Evolutionary conservation across 2,113 vertebrate genomes (phyloP).

Genomic region (Himantopus leucocephalus): DNA sequence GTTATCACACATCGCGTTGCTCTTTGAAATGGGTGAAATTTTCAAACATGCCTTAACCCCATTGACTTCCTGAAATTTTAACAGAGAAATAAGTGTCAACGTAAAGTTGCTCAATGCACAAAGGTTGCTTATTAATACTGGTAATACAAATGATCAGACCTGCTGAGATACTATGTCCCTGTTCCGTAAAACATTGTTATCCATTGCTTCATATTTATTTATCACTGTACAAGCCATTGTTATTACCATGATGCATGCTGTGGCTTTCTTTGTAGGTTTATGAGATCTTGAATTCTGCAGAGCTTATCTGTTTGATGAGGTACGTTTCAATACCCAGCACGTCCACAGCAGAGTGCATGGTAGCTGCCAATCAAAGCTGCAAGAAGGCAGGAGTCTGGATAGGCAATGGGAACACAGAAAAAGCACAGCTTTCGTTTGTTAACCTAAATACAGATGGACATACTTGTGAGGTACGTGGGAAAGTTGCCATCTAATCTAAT

Average conservation of each 20-base stretch:
- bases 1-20: accelerated
- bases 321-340: slow-evolving; percentile 73
- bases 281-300: slow-evolving; percentile 87
- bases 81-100: background rate
- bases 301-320: slow-evolving; percentile 88
- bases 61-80: background rate
- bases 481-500: background rate
- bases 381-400: slow-evolving; percentile 79
- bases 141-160: background rate
- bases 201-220: background rate
- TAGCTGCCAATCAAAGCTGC: slow-evolving; percentile 62
- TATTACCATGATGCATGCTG: background rate
- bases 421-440: slow-evolving; percentile 80
- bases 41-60: background rate
- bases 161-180: background rate
- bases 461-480: slow-evolving; percentile 78
- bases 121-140: background rate
- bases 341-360: slow-evolving; percentile 82
- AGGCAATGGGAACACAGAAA: slow-evolving; percentile 82
- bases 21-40: background rate
- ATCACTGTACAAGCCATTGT: background rate
- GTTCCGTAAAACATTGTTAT: background rate
- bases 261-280: slow-evolving; percentile 79
- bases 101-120: background rate
- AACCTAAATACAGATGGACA: slow-evolving; percentile 79